These are phyloP conservation scores for Myotis findleyi DNA, from an alignment of 2,797 vertebrate species.

Conservation along the genomic window DNA sequence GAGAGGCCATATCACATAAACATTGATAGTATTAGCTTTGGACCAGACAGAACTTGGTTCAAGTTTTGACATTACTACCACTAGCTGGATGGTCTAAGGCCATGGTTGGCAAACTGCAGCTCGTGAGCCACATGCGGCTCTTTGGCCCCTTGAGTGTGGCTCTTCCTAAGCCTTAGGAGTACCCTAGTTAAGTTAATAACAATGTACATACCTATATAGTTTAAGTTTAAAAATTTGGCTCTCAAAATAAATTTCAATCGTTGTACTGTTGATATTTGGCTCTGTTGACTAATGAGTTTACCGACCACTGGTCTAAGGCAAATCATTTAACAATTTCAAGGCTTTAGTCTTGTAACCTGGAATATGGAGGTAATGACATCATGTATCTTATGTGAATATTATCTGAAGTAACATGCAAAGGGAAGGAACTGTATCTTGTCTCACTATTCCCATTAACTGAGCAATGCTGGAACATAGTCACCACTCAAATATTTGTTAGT, in stretches of 20 bases:
- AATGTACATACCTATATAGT: no score
- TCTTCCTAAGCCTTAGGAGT: no score
- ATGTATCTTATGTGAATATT: background rate
- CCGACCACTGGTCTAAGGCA: background rate
- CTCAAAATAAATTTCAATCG: no score
- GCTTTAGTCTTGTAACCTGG: background rate
- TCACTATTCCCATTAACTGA: background rate
- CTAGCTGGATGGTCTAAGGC: no score
- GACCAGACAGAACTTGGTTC: background rate
- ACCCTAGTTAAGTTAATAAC: no score
- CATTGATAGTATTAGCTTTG: background rate
- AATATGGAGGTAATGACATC: background rate
- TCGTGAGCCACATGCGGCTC: no score
- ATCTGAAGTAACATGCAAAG: background rate
- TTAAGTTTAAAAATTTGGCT: no score
- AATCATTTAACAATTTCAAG: background rate
- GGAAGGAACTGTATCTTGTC: background rate
- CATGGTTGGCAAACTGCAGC: no score
- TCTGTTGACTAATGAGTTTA: no score
- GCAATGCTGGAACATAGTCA: background rate
- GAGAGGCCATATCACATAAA: background rate
- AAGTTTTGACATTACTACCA: background rate
- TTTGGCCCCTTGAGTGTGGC: no score
- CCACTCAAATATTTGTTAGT: slow-evolving; percentile 33
- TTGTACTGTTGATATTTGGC: no score